Conservation (phyloP, 2,113 vertebrate genomes). For the Desmodus rotundus region DNA sequence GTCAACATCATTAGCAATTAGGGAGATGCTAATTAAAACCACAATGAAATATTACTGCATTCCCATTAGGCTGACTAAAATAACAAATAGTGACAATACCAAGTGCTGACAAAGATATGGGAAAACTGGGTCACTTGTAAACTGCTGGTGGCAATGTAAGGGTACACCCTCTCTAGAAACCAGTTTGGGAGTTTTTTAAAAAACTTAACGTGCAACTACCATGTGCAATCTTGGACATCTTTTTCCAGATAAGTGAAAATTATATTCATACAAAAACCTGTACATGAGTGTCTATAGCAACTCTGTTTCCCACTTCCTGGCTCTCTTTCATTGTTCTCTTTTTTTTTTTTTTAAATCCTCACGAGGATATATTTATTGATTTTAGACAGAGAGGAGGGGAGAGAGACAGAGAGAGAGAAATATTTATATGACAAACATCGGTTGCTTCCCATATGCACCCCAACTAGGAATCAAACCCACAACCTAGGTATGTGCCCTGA, state of each 20-base stretch:
- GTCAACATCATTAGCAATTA: not conserved
- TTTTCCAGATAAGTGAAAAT: constrained; percentile 10
- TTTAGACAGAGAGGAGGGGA: no score
- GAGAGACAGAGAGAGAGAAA: no score
- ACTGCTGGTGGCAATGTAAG: not conserved
- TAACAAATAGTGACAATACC: not conserved
- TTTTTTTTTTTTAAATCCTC: not conserved
- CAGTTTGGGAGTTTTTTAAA: not conserved
- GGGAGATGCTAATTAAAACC: not conserved
- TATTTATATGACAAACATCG: no score
- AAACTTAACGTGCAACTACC: not conserved
- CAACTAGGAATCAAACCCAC: no score
- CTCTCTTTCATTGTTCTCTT: not conserved
- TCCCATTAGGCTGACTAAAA: not conserved
- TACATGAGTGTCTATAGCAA: not conserved
- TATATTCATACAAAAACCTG: not conserved
- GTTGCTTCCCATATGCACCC: no score
- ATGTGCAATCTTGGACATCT: not conserved
- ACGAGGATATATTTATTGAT: no score
- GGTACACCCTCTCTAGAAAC: not conserved
- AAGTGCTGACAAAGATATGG: not conserved
- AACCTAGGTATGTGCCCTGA: no score
- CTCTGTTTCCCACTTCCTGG: not conserved
- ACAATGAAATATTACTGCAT: not conserved
- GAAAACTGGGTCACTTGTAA: not conserved